phyloP scores from a whole-genome alignment of 2,113 vertebrate species.

The Egretta garzetta region DNA sequence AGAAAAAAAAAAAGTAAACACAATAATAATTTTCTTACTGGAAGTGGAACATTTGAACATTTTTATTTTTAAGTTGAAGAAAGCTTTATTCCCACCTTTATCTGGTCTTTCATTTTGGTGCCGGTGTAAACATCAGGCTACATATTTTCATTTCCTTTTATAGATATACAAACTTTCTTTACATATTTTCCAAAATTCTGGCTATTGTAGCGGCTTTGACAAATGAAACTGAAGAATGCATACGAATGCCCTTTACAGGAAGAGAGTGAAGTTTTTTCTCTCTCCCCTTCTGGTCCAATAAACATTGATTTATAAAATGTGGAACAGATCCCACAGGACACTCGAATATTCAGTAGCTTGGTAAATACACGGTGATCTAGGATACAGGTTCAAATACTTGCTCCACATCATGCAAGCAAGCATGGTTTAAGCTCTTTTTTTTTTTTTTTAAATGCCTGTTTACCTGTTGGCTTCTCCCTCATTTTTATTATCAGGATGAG shows the following conservation, averaged over 20 bases:
- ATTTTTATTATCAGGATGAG: background rate
- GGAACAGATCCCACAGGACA: conserved; percentile 44
- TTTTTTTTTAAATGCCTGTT: background rate
- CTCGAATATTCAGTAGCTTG: conserved; percentile 41
- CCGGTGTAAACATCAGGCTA: background rate
- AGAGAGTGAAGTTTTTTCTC: background rate
- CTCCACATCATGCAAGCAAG: background rate
- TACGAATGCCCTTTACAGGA: background rate
- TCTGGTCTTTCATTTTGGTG: background rate
- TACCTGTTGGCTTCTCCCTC: background rate
- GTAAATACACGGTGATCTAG: conserved; percentile 32
- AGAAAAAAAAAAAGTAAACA: background rate
- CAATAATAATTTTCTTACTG: background rate
- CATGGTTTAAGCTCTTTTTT: background rate
- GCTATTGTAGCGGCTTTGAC: background rate
- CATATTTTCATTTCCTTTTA: background rate
- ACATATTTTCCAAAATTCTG: background rate
- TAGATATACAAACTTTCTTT: background rate
- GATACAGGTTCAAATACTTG: background rate
- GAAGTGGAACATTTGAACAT: background rate
- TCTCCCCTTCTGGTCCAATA: conserved; percentile 31
- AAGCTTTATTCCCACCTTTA: background rate
- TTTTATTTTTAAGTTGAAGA: background rate
- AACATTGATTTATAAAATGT: conserved; percentile 49
- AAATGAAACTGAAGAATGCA: background rate